These are phyloP conservation scores for Acrocephalus kingi DNA, from an alignment of 2,113 vertebrate genomes.

Conservation along the genomic window DNA sequence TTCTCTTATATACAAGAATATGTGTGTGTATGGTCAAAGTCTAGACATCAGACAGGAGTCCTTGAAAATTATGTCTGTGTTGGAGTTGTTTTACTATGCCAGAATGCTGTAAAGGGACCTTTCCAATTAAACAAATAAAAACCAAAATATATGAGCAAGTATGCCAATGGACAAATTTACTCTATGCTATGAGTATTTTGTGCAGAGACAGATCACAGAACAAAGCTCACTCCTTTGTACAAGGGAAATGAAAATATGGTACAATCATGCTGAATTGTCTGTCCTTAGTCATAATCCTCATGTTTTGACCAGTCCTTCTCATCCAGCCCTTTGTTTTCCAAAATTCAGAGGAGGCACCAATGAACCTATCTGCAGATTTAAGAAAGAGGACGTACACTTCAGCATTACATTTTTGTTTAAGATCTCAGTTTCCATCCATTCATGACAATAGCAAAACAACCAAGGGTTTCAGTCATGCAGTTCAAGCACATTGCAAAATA, in stretches of 20 bases:
- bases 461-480: background rate
- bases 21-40: background rate
- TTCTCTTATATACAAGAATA: background rate
- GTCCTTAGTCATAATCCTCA: background rate
- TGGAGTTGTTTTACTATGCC: background rate
- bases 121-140: conserved; percentile 5
- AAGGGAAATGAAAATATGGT: background rate
- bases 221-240: background rate
- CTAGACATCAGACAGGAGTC: background rate
- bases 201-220: background rate
- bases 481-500: conserved; percentile 25
- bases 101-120: background rate
- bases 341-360: background rate
- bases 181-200: background rate
- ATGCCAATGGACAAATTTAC: background rate
- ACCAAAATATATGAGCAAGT: background rate
- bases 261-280: background rate
- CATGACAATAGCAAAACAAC: conserved; percentile 10
- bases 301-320: background rate
- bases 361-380: background rate
- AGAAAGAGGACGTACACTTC: background rate
- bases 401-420: background rate
- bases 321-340: background rate
- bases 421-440: background rate
- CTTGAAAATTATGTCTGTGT: background rate